Evolutionary conservation across 53 echinoderm and acorn worm species (phyloP), one percentile per base, ranked within the genome.

Genomic region (Pentamera pediparva): DNA sequence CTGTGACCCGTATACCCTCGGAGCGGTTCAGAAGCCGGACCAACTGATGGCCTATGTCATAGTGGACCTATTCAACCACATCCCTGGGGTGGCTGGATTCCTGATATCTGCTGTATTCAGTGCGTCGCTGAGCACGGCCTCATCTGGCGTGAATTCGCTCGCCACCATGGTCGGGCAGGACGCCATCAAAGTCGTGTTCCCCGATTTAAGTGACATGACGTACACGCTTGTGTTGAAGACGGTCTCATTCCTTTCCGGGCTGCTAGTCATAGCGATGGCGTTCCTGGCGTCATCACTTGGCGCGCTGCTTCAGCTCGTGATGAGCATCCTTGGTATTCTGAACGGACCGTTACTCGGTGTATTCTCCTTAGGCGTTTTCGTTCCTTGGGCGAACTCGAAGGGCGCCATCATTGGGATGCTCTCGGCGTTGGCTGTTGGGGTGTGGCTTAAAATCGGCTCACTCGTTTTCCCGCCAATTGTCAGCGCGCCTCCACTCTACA

Each of bases 41-140:
- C 73, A 72, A 49, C 52, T 72, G 6, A 72, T 72, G 52, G 73
- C 73, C 20, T 72, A 72, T n/a, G 36, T 54, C 8, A 72, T 72
- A 6, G 54, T 72, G 6, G 73, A 72, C 7, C 32, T 72, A 1
- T 72, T 72, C 33, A n/a, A 72, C 9, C n/a, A 72, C 15, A 32
- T 48, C 15, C 73, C 73, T 27, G 73, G 73, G 11, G 20, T 72
- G 73, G 35, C 19, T 21, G 73, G 73, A 3, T 72, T 72, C n/a
- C 35, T 53, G 25, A 72, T 72, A 53, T 51, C 73, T 4, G 73
- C 73, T 2, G 73, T 72, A 0, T 33, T 72, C 5, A 53, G 73
- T 53, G 73, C 73, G 3, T 19, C 73, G 35, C 73, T 72, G 2
- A 72, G 73, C 15, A 72, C 73, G 1, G 37, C 54, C 34, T 72